These are phyloP conservation scores for Sebastolobus alascanus DNA, from an alignment of 2,797 vertebrate species.

Conservation along the genomic window DNA sequence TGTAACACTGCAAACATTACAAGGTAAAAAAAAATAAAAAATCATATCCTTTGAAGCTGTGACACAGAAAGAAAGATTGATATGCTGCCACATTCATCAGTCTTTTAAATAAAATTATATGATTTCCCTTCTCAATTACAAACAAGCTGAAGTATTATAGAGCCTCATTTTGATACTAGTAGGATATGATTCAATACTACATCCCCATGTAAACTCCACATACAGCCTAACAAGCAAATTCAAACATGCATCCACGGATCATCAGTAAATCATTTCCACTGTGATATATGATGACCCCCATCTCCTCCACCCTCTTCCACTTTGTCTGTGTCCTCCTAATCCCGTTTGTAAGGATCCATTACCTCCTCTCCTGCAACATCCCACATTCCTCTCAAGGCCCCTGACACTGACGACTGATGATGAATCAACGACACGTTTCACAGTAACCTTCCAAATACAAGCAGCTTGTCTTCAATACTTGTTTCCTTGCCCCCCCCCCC, in stretches of 20 bases:
- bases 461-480: slow-evolving; percentile 20
- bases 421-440: slow-evolving; percentile 59
- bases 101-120: background rate
- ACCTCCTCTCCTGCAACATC: slow-evolving; percentile 40
- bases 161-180: background rate
- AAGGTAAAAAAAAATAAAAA: background rate
- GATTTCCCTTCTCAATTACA: background rate
- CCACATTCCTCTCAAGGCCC: slow-evolving; percentile 57
- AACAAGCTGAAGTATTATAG: background rate
- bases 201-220: slow-evolving; percentile 3
- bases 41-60: background rate
- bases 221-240: slow-evolving; percentile 18
- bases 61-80: background rate
- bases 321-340: slow-evolving; percentile 56
- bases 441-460: slow-evolving; percentile 54
- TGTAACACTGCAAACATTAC: background rate
- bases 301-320: slow-evolving; percentile 19
- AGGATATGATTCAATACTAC: slow-evolving; percentile 7
- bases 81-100: background rate
- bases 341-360: slow-evolving; percentile 63
- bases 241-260: slow-evolving; percentile 41
- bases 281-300: slow-evolving; percentile 51
- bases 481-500: background rate
- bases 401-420: slow-evolving; percentile 55
- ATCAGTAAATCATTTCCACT: slow-evolving; percentile 42